These are phyloP conservation scores for Leuciscus waleckii DNA, from an alignment of 2,797 vertebrate genomes.

Conservation along the genomic window DNA sequence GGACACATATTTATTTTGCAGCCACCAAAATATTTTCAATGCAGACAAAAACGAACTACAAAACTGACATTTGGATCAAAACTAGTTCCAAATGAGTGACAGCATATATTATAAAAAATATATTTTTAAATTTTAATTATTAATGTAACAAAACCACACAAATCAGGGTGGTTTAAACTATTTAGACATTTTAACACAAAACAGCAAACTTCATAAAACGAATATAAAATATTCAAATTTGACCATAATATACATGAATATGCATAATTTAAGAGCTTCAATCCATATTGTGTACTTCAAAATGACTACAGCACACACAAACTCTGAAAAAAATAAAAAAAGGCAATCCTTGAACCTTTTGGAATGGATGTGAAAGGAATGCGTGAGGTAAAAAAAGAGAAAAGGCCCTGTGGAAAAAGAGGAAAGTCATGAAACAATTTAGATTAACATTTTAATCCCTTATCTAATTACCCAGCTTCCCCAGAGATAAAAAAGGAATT, in stretches of 20 bases:
- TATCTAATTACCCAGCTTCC: slow-evolving; percentile 77
- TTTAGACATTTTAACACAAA: background rate
- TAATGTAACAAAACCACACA: background rate
- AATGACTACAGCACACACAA: slow-evolving; percentile 11
- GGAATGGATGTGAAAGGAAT: slow-evolving; percentile 72
- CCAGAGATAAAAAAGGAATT: slow-evolving; percentile 72
- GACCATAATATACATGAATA: background rate
- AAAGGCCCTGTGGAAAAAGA: slow-evolving; percentile 56
- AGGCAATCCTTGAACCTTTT: slow-evolving; percentile 67
- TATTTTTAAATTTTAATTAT: background rate
- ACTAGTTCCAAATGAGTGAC: background rate
- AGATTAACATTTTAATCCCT: slow-evolving; percentile 82
- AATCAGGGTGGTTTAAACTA: background rate
- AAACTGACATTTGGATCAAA: background rate
- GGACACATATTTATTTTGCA: too few relatives aligned
- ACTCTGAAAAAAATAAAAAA: background rate
- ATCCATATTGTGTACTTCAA: background rate
- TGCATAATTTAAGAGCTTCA: background rate
- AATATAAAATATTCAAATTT: background rate
- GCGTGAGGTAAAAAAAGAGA: slow-evolving; percentile 45
- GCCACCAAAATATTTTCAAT: too few relatives aligned
- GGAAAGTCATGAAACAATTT: slow-evolving; percentile 77
- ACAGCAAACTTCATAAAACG: background rate
- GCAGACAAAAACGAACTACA: too few relatives aligned
- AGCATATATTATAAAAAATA: background rate